A percentile compares a stretch with the other conserved stretches of the same genome.
Conservation (phyloP, 2,797 vertebrate genomes). For the Siniperca undulata region DNA sequence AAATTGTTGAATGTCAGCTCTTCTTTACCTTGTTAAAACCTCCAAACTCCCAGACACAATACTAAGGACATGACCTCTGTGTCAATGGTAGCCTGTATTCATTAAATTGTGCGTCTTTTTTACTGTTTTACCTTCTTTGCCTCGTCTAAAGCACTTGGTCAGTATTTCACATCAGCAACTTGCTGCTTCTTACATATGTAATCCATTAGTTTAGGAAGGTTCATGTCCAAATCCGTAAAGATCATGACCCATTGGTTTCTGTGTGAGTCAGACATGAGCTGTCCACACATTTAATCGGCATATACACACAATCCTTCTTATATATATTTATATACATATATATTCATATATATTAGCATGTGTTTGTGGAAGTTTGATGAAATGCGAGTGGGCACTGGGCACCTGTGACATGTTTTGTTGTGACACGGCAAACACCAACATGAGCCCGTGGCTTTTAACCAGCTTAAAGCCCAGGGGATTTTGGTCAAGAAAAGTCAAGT, state of each 20-base stretch:
- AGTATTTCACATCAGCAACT: not conserved
- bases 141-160: not conserved
- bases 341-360: slow-evolving; percentile 26
- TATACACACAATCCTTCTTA: slow-evolving; percentile 8
- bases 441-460: slow-evolving; percentile 51
- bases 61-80: not conserved
- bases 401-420: slow-evolving; percentile 62
- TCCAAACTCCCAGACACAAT: not conserved
- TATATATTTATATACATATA: not conserved
- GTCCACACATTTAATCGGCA: slow-evolving; percentile 29
- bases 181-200: not conserved
- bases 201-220: not conserved
- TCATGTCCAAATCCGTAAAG: slow-evolving; percentile 19
- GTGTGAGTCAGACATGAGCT: slow-evolving; percentile 20
- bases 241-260: not conserved
- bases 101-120: not conserved
- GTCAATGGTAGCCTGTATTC: not conserved
- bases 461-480: slow-evolving; percentile 47
- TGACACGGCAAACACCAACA: slow-evolving; percentile 58
- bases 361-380: slow-evolving; percentile 44
- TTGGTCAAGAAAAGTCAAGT: slow-evolving; percentile 59
- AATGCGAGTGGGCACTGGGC: slow-evolving; percentile 55
- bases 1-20: not conserved
- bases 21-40: too few species aligned
- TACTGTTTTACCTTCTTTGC: too few species aligned